phyloP scores from a whole-genome alignment of 2,888 invertebrate genomes.

The Tipula vernalis region DNA sequence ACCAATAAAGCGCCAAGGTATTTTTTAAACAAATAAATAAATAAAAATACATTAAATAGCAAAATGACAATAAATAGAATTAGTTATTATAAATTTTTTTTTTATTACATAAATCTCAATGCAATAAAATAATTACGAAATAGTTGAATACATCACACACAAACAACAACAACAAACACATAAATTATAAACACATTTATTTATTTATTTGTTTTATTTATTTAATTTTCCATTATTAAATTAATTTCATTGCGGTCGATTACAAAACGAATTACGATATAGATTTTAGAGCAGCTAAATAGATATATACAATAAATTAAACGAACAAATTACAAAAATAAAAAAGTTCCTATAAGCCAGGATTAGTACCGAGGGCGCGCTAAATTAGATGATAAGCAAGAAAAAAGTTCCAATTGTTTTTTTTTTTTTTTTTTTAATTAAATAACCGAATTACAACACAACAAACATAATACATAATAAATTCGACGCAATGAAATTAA shows the following conservation, averaged over 20 bases:
- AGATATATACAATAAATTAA: neutral
- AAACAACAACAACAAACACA: neutral
- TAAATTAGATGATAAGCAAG: neutral
- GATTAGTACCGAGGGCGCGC: neutral
- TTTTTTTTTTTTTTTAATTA: neutral
- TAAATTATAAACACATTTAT: neutral
- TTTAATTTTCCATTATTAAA: neutral
- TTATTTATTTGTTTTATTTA: neutral
- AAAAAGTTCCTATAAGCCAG: neutral
- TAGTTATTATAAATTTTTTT: neutral
- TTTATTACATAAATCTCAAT: neutral
- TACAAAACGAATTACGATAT: neutral
- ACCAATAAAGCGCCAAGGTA: neutral
- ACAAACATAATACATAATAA: neutral
- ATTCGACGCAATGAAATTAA: neutral
- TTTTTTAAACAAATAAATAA: neutral
- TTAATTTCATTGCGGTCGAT: neutral
- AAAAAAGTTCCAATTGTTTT: neutral
- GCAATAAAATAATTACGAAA: neutral
- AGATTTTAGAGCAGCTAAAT: neutral
- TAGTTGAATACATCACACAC: neutral
- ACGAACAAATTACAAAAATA: neutral
- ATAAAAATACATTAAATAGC: neutral
- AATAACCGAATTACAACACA: neutral
- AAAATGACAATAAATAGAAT: conserved; percentile 4